A percentile compares a stretch with the other conserved stretches of the same genome.
phyloP scores from a whole-genome alignment of 2,797 vertebrate genomes.

The Mastacembelus armatus region DNA sequence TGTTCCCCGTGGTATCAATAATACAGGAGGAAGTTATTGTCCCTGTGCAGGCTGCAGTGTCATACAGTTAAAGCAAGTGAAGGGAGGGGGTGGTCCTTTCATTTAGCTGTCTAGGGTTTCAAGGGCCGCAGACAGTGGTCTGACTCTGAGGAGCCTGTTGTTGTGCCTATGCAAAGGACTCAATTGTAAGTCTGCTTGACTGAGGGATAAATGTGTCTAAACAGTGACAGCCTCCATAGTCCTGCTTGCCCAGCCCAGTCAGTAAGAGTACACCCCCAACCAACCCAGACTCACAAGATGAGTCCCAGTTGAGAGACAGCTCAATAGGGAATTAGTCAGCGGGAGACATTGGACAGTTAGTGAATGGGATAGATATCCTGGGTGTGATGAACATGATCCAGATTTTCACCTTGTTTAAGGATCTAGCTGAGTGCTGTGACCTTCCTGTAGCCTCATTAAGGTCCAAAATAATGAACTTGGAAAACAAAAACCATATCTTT shows the following conservation, averaged over 20 bases:
- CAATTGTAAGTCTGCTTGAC: slow-evolving; percentile 78
- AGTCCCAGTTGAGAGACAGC: slow-evolving; percentile 65
- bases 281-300: slow-evolving; percentile 73
- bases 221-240: slow-evolving; percentile 75
- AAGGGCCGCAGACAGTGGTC: slow-evolving; percentile 75
- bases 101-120: slow-evolving; percentile 83
- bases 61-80: slow-evolving; percentile 76
- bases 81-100: slow-evolving; percentile 80
- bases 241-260: slow-evolving; percentile 53
- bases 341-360: slow-evolving; percentile 58
- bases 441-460: slow-evolving; percentile 35
- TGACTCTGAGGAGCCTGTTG: slow-evolving; percentile 76
- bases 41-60: slow-evolving; percentile 77
- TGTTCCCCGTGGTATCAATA: slow-evolving; percentile 86
- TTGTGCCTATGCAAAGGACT: slow-evolving; percentile 78
- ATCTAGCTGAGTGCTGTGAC: slow-evolving; percentile 48
- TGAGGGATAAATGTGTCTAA: slow-evolving; percentile 74
- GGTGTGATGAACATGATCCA: slow-evolving; percentile 78
- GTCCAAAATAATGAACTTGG: slow-evolving; percentile 9
- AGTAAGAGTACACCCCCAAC: slow-evolving; percentile 79
- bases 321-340: slow-evolving; percentile 72
- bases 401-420: slow-evolving; percentile 72
- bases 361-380: slow-evolving; percentile 57
- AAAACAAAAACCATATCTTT: slow-evolving; percentile 5
- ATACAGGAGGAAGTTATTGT: slow-evolving; percentile 91